Evolutionary conservation across 2,888 invertebrate genomes (phyloP).

Genomic region (Philonicus albiceps): DNA sequence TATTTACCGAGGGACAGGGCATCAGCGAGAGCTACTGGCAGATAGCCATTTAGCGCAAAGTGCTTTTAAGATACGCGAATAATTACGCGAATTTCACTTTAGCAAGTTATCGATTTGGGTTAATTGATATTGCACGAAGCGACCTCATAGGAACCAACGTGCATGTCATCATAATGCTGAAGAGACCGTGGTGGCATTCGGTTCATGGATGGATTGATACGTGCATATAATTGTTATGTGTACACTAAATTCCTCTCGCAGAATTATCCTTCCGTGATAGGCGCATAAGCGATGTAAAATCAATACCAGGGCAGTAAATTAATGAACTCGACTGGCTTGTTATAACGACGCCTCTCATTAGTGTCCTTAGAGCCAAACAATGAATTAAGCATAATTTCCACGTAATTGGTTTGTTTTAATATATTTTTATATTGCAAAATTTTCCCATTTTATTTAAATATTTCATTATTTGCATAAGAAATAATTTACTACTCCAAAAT

Average conservation of each 20-base stretch:
- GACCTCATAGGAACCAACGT: not conserved
- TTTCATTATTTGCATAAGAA: not conserved
- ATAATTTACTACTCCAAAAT: not conserved
- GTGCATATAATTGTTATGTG: not conserved
- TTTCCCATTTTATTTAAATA: not conserved
- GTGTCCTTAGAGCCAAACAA: not conserved
- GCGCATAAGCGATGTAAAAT: not conserved
- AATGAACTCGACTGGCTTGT: not conserved
- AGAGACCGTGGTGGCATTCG: not conserved
- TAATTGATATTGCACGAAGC: conserved; percentile 24
- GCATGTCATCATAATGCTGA: conserved; percentile 17
- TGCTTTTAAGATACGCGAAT: conserved; percentile 15
- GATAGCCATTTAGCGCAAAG: conserved; percentile 9
- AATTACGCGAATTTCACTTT: conserved; percentile 19
- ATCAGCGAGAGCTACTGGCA: not conserved
- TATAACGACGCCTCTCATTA: not conserved
- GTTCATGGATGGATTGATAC: conserved; percentile 3
- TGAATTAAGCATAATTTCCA: not conserved
- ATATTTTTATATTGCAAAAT: not conserved
- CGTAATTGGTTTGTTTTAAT: not conserved
- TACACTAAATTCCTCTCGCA: not conserved
- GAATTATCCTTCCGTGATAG: not conserved
- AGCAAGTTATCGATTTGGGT: conserved; percentile 25
- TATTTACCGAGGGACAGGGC: not conserved
- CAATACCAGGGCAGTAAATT: not conserved